Conservation (phyloP, 35 echinoderm and acorn worm species). For the Eucidaris tribuloides region DNA sequence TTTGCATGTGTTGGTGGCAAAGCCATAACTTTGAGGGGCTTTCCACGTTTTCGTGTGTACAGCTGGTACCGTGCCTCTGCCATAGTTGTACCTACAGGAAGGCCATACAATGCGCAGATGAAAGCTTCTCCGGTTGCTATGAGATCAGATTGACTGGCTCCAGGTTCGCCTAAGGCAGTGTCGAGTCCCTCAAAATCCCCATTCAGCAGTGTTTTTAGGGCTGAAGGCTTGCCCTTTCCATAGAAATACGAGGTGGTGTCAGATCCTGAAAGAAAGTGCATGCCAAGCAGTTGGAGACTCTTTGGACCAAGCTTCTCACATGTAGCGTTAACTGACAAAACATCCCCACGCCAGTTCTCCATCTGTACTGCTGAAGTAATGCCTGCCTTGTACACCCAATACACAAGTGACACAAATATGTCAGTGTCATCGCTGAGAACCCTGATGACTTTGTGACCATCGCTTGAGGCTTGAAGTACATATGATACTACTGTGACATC, state of each 20-base stretch:
- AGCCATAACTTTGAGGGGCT: conserved; percentile 15
- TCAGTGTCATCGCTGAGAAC: conserved; percentile 22
- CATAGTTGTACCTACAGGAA: conserved; percentile 4
- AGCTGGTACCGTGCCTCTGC: background rate
- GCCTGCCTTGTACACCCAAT: conserved; percentile 27
- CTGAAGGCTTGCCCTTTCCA: background rate
- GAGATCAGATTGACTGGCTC: background rate
- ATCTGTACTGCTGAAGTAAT: conserved; percentile 35
- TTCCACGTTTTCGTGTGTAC: conserved; percentile 5
- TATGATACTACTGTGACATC: conserved; percentile 34
- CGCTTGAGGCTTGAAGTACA: conserved; percentile 15
- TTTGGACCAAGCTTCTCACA: conserved; percentile 28
- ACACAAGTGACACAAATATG: conserved; percentile 36
- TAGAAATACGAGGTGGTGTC: background rate
- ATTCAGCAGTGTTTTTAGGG: conserved; percentile 13
- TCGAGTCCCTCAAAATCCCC: conserved; percentile 1
- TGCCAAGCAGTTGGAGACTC: conserved; percentile 31
- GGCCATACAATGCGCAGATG: conserved; percentile 15
- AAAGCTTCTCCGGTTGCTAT: background rate
- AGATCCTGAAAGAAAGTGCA: conserved; percentile 8
- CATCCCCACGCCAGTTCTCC: background rate
- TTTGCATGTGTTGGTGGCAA: conserved; percentile 16
- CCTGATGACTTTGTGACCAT: background rate
- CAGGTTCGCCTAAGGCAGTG: background rate
- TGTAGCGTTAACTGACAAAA: conserved; percentile 30